Evolutionary conservation across 1,140 invertebrate genomes (phyloP), one percentile per base, ranked within the genome.

Genomic region (Phymastichus coffea): DNA sequence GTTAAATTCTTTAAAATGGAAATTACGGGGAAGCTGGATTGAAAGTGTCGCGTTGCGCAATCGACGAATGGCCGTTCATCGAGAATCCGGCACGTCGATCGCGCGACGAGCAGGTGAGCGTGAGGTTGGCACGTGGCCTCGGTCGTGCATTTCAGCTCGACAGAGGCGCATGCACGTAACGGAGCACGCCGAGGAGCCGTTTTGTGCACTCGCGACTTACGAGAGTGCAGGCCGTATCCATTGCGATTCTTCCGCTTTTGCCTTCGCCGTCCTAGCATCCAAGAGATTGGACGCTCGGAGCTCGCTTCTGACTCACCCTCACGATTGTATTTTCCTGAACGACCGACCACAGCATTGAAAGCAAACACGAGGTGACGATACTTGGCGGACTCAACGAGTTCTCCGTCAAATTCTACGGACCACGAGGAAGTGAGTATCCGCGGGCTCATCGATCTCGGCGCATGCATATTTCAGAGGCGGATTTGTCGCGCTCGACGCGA

Each of bases 321-420:
- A n/a, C n/a, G 12, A 66, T 37, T 28, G 15, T 1, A 28, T 66
- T 63, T 71, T 73, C 70, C 74, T 79, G 73, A 71, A 74, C 68
- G n/a, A n/a, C n/a, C n/a, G n/a, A n/a, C n/a, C n/a, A 79, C 77
- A 95, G 93, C 71, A 99, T 99, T 80, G 95, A 99, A 83, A 96
- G 93, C 77, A 99, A 99, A 81, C 95, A 99, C 80, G 97, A 99
- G 81, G 97, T 99, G 35, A 99, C 96, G 17, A 97, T 99, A 70
- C 82, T 99, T 26, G 94, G 95, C 58, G 96, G 96, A 47, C 85
- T 99, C 43, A 99, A 99, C 82, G 97, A 99, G 84, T 99, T 99
- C 83, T 95, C 94, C 78, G 97, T 99, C 35, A 99, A 99, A 85
- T 99, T 99, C 83, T 97, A 96, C 81, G 97, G 97, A 40, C 97